Base-by-base conservation (phyloP, 2,888 invertebrate genomes). In the Ceramica pisi region DNA sequence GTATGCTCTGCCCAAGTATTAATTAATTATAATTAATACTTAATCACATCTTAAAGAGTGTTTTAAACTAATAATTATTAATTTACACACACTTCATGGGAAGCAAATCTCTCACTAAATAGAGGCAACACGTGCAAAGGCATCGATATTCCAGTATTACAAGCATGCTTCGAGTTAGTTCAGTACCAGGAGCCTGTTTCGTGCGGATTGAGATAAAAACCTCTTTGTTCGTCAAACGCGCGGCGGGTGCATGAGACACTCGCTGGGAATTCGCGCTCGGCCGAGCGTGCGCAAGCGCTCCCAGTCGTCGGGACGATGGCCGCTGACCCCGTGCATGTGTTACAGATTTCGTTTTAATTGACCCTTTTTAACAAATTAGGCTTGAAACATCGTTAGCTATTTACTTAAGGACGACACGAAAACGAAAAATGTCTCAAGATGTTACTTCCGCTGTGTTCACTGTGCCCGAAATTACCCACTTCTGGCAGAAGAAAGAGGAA, bases 221-320 rank as follows among this genome's bases (percentile, higher is more conserved):
- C 72, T 79, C 81, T 79, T 84, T 80, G 79, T 85, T 81, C 74
- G 75, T 84, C 79, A 80, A 78, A 67, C 56, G 48, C 23, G 62
- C 26, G 68, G 44, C 62, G 77, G 77, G 67, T 66, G 74, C 83
- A 73, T 81, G 85, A 85, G 82, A 83, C 81, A 82, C 67, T 83
- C 72, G 80, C 75, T 66, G 78, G 85, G 85, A 83, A 86, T 84
- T 76, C 71, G 79, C 83, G 75, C 65, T 71, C 71, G 75, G 67
- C 59, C 64, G 66, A 61, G 60, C 68, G 67, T 69, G 48, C 38
- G 26, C 53, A 53, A 16, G 56, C 31, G 46, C 61, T 67, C 71
- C 64, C 53, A 60, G 68, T 51, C 63, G 50, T 12, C 61, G 14
- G 63, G 48, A 38, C 61, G 48, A 48, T 75, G 81, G 69, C 69